Percentiles rank a stretch among this genome's conserved stretches.
Conservation (phyloP, 2,797 vertebrate genomes). For the Oryzias sinensis region DNA sequence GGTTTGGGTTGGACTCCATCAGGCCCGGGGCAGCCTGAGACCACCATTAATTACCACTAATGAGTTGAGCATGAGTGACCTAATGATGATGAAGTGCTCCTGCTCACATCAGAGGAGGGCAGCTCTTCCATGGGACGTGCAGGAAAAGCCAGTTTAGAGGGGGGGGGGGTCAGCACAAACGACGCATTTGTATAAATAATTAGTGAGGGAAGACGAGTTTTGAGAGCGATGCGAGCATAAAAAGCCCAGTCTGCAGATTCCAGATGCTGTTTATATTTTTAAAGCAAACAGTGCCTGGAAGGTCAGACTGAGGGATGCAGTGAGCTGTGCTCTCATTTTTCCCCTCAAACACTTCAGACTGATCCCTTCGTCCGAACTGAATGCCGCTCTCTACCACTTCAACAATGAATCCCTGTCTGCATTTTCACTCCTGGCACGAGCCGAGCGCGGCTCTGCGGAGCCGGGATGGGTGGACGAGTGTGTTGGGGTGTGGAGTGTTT, state of each 20-base stretch:
- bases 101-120: constrained; percentile 15
- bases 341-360: constrained; percentile 46
- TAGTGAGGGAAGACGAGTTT: constrained; percentile 20
- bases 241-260: constrained; percentile 14
- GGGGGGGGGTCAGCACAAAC: constrained; percentile 20
- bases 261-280: constrained; percentile 4
- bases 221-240: constrained; percentile 11
- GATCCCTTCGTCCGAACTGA: constrained; percentile 24
- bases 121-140: constrained; percentile 19
- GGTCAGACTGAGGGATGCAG: constrained; percentile 10
- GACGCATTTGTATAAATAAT: constrained; percentile 36
- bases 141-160: constrained; percentile 22
- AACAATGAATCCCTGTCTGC: constrained; percentile 67
- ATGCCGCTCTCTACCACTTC: constrained; percentile 39
- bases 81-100: constrained; percentile 37
- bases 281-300: constrained; percentile 11
- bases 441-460: constrained; percentile 32
- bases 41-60: constrained; percentile 67
- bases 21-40: constrained; percentile 36
- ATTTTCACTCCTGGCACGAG: constrained; percentile 52
- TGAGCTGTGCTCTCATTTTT: constrained; percentile 15
- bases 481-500: constrained; percentile 52
- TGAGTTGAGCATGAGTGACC: constrained; percentile 59
- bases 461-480: constrained; percentile 16
- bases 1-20: constrained; percentile 17